These are phyloP conservation scores for Istiophorus platypterus DNA, from an alignment of 2,113 vertebrate species.

Conservation along the genomic window DNA sequence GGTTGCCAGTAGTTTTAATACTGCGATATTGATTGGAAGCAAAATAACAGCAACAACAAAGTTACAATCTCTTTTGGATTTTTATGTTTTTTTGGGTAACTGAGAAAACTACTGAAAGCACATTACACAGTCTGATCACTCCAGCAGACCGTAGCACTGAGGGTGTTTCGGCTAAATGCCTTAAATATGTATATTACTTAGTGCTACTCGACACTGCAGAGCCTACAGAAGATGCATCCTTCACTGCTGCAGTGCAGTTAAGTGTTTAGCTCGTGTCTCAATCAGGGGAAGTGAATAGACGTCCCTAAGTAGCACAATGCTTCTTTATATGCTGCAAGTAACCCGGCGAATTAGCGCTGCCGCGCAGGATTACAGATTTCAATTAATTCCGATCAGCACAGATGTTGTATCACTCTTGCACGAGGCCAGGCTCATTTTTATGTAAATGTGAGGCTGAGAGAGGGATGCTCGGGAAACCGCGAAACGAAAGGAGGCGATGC, in stretches of 20 bases:
- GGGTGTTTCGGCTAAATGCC: not conserved
- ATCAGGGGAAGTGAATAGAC: constrained; percentile 80
- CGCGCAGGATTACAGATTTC: constrained; percentile 85
- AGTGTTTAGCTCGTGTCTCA: constrained; percentile 78
- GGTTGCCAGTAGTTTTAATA: too few relatives aligned
- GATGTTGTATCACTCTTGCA: constrained; percentile 82
- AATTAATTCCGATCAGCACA: constrained; percentile 87
- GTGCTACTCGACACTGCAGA: not conserved
- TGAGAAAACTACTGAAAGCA: too few relatives aligned
- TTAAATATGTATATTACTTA: not conserved
- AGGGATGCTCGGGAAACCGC: constrained; percentile 63
- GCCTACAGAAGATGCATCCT: constrained; percentile 15
- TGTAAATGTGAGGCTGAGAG: constrained; percentile 78
- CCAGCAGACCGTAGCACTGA: not conserved
- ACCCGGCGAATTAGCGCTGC: constrained; percentile 84
- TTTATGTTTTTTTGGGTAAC: too few relatives aligned
- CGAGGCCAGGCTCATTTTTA: constrained; percentile 82
- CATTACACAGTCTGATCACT: too few relatives aligned
- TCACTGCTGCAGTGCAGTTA: constrained; percentile 30
- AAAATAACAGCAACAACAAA: too few relatives aligned
- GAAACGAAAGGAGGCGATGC: constrained; percentile 59
- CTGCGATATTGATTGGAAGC: too few relatives aligned
- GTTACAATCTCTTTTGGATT: too few relatives aligned
- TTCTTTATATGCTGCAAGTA: constrained; percentile 82
- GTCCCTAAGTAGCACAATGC: constrained; percentile 82